Conservation (phyloP, 2,888 invertebrate genomes). For the Lottia scabra region DNA sequence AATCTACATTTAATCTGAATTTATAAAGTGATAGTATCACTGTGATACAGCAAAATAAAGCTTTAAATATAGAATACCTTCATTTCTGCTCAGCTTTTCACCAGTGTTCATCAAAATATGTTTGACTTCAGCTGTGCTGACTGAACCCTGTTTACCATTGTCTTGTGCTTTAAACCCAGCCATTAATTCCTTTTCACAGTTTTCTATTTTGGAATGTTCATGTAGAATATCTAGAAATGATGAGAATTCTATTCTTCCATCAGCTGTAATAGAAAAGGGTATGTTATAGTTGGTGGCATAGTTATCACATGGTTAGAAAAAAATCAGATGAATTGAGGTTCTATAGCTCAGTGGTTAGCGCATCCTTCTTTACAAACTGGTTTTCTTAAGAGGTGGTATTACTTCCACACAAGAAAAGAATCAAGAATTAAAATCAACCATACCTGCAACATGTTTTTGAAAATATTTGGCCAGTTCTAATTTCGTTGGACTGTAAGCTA, state of each 20-base stretch:
- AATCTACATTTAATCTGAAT: too few species aligned
- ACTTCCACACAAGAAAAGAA: too few species aligned
- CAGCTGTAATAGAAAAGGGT: constrained; percentile 38
- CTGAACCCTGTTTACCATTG: constrained; percentile 71
- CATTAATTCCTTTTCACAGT: constrained; percentile 84
- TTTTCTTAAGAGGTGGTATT: too few species aligned
- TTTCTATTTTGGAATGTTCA: constrained; percentile 83
- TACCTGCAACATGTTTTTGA: constrained; percentile 67
- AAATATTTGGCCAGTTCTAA: constrained; percentile 88
- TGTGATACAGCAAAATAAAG: not conserved
- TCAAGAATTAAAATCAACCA: not conserved
- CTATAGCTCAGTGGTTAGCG: too few species aligned
- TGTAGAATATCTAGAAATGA: constrained; percentile 97
- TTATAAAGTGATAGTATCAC: not conserved
- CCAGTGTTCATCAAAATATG: constrained; percentile 92
- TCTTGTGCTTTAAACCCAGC: constrained; percentile 91
- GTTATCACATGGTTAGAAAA: too few species aligned
- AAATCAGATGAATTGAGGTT: too few species aligned
- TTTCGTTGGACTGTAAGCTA: constrained; percentile 93
- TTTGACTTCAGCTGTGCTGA: constrained; percentile 85
- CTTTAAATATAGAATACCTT: constrained; percentile 70
- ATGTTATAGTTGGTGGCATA: too few species aligned
- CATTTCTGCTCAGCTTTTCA: constrained; percentile 80
- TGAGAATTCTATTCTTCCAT: constrained; percentile 76
- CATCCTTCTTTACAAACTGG: too few species aligned